These are phyloP conservation scores for Ceuthmochares aereus DNA, from an alignment of 2,113 vertebrate genomes.

Conservation along the genomic window DNA sequence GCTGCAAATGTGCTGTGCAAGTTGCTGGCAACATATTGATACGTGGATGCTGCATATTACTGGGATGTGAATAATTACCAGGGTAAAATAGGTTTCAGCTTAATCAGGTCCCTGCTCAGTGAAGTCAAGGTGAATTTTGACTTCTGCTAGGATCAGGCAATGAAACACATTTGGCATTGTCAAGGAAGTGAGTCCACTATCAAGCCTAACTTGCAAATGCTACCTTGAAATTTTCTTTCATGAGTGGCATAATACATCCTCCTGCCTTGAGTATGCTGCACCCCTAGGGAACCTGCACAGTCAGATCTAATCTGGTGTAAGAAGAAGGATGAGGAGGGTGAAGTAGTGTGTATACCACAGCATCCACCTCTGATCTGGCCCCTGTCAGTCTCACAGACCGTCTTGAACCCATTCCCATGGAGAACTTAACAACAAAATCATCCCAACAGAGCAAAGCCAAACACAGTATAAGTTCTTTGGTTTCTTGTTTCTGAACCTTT, in stretches of 20 bases:
- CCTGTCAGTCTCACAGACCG: not conserved
- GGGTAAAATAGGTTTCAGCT: not conserved
- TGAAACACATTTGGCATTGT: not conserved
- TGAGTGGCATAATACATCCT: not conserved
- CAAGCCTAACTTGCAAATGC: not conserved
- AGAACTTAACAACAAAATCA: not conserved
- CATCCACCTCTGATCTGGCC: not conserved
- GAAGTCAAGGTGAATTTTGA: not conserved
- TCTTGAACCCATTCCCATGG: not conserved
- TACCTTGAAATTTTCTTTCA: not conserved
- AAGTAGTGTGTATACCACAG: not conserved
- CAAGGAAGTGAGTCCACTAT: not conserved
- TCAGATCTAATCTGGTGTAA: not conserved
- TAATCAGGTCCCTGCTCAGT: not conserved
- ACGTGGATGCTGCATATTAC: rapidly evolving
- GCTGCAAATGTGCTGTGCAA: not conserved
- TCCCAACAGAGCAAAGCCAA: not conserved
- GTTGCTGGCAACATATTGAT: not conserved
- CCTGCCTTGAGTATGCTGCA: not conserved
- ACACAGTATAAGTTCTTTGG: not conserved
- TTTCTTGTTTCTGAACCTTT: not conserved
- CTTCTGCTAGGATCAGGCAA: not conserved
- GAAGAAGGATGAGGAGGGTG: not conserved
- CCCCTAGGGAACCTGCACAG: not conserved
- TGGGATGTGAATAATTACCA: not conserved